Conservation (phyloP, 2,113 vertebrate genomes). For the Phalacrocorax carbo region DNA sequence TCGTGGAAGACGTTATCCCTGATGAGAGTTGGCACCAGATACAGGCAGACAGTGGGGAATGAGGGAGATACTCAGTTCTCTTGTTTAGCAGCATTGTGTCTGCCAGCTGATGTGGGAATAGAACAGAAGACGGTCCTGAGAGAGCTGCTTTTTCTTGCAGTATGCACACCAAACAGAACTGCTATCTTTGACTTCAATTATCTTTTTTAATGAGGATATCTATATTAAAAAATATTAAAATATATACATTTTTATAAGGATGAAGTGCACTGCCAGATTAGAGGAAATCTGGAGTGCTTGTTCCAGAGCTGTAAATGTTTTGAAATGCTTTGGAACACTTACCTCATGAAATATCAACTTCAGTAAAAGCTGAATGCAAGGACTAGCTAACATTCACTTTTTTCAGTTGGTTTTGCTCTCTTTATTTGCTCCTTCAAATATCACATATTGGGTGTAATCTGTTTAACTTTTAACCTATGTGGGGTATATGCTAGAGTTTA, state of each 20-base stretch:
- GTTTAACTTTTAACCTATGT: neutral
- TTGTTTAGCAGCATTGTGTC: neutral
- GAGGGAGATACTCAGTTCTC: neutral
- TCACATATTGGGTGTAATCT: neutral
- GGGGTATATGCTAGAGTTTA: neutral
- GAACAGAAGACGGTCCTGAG: neutral
- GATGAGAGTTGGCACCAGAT: neutral
- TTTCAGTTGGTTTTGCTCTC: neutral
- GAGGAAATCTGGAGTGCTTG: neutral
- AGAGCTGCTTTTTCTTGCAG: neutral
- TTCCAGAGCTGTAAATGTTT: neutral
- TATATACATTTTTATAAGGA: neutral
- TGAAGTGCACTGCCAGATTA: neutral
- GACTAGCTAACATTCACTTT: neutral
- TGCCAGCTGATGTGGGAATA: neutral
- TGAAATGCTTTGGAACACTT: neutral
- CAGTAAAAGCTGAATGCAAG: neutral
- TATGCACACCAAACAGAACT: neutral
- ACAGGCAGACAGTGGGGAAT: neutral
- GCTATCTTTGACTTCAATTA: neutral
- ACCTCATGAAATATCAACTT: neutral
- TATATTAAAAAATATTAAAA: too few relatives aligned
- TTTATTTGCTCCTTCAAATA: neutral
- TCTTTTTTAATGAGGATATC: neutral
- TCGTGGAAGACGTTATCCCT: neutral